Percentiles rank a stretch among this genome's conserved stretches.
These are phyloP conservation scores for Drepana falcataria DNA, from an alignment of 2,888 invertebrate species.

Conservation along the genomic window DNA sequence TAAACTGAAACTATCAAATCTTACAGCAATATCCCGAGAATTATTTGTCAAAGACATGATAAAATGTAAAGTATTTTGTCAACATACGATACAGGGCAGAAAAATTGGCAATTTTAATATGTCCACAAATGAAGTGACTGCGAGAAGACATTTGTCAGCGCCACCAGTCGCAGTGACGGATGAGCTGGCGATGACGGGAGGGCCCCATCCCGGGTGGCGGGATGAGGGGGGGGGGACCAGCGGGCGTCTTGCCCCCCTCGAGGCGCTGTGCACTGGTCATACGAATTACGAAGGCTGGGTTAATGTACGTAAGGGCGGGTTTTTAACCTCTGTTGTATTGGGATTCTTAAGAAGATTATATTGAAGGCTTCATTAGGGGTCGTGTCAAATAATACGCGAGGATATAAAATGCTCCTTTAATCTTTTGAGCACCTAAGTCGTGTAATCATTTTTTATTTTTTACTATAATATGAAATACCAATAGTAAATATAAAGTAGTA, in stretches of 20 bases:
- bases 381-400: no score
- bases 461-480: no score
- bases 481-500: no score
- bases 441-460: no score
- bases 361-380: not conserved
- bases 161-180: slow-evolving; percentile 56
- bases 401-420: no score
- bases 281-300: not conserved
- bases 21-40: no score
- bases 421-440: no score
- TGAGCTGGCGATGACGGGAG: slow-evolving; percentile 36
- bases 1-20: no score
- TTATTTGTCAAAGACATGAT: no score
- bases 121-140: slow-evolving; percentile 32
- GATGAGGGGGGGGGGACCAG: slow-evolving; percentile 9
- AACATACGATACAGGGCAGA: not conserved
- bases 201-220: not conserved
- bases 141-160: slow-evolving; percentile 53
- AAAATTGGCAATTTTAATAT: slow-evolving; percentile 42
- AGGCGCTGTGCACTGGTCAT: slow-evolving; percentile 15
- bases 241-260: slow-evolving; percentile 11
- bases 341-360: not conserved
- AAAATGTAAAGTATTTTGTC: not conserved
- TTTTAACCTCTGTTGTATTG: not conserved
- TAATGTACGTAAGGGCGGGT: not conserved